Evolutionary conservation across 2,888 invertebrate species (phyloP), one percentile per base, ranked within the genome.

Genomic region (Caenorhabditis angaria): DNA sequence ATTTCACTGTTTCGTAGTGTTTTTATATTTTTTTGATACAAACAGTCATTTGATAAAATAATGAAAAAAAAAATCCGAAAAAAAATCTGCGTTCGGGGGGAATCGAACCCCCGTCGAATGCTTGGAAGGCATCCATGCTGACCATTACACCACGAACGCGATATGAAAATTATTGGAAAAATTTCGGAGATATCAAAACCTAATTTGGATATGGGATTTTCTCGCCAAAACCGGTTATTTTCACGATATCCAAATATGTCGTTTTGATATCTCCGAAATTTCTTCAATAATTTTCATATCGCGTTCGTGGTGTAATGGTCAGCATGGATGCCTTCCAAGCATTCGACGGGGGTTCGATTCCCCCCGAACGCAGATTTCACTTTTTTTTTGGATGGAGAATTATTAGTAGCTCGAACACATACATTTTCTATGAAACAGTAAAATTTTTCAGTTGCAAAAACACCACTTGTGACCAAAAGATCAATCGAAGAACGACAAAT

Each of bases 81-180:
- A 22, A 35, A 20, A 35, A 32, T 64, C 65, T 72, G 69, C 72
- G 72, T 78, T 72, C 71, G 71, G 70, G 70, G 76, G 76, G 76
- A 78, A 76, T 75, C 75, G 73, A 74, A 73, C 73, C 71, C 75
- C 74, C 72, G 75, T 78, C 70, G 72, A 77, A 77, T 75, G 79
- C 75, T 79, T 77, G 77, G 75, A 76, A 79, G 71, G 76, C 68
- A 73, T 70, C 77, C 77, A 77, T 77, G 77, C 77, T 77, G 71
- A 77, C 77, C 74, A 74, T 74, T 77, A 77, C 77, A 74, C 74
- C 77, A 77, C 75, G 75, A 71, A 75, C 75, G 75, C 75, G 56
- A 28, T 18, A 12, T 41, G 41, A 5, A 41, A 12, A 14, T 10
- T 10, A 18, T 3, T 10, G 10, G 10, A 6, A 41, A 41, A 41